A percentile compares a stretch with the other conserved stretches of the same genome.
Conservation (phyloP, 2,113 vertebrate genomes). For the Micronycteris hirsuta region DNA sequence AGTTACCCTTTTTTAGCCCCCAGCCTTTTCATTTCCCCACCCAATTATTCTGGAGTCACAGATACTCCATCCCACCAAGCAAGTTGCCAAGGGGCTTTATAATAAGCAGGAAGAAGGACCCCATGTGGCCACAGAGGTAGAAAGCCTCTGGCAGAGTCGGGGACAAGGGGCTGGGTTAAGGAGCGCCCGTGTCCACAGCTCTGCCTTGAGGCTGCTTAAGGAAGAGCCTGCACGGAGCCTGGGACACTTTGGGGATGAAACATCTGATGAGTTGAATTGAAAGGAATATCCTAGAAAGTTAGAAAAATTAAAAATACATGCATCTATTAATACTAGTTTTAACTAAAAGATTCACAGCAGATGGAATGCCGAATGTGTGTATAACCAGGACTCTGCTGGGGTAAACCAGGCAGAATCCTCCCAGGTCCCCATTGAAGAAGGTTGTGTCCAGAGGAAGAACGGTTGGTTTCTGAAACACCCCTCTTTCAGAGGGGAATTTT, state of each 20-base stretch:
- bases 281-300: neutral
- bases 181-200: neutral
- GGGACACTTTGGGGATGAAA: neutral
- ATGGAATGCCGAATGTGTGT: neutral
- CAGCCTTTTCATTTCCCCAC: neutral
- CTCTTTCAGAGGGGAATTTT: neutral
- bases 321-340: neutral
- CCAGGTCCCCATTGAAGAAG: neutral
- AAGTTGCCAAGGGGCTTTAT: neutral
- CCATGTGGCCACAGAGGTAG: neutral
- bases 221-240: neutral
- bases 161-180: neutral
- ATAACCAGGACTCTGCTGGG: neutral
- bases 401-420: neutral
- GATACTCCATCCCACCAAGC: neutral
- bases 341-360: neutral
- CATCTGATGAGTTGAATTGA: neutral
- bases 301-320: neutral
- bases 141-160: neutral
- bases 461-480: neutral
- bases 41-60: slow-evolving; percentile 5
- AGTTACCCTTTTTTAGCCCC: neutral
- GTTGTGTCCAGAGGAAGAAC: neutral
- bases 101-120: neutral
- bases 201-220: neutral